Evolutionary conservation across 2,888 invertebrate species (phyloP), one percentile per base, ranked within the genome.

Genomic region (Caenorhabditis imperialis): DNA sequence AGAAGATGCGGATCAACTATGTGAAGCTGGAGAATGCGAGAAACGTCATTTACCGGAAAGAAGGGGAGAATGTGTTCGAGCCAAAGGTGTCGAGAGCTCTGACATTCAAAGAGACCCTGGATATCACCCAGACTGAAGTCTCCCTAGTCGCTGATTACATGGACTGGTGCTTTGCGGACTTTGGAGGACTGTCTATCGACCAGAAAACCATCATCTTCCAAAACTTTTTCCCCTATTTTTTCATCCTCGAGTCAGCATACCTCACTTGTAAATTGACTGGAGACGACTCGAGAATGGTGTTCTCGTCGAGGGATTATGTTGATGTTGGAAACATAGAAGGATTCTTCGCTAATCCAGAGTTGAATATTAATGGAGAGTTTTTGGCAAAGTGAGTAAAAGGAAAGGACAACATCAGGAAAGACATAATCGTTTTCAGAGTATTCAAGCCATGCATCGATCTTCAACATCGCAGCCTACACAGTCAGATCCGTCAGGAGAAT

Each of bases 361-460:
- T 44, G 3, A 51, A 51, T 25, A 51, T 61, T 8, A 44, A 44
- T 18, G 61, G 61, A 8, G 44, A 44, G 30, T 51, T 44, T 16
- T 23, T 61, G 14, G 61, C 61, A 23, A 44, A 51, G 54, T 63
- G 30, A 45, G 53, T 27, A 1, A n/a, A n/a, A n/a, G n/a, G n/a
- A n/a, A n/a, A n/a, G n/a, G n/a, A n/a, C n/a, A n/a, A n/a, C n/a
- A n/a, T n/a, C 3, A 7, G 6, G n/a, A 22, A 42, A 16, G 4
- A 3, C 14, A 7, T 0, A 0, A 6, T 16, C 14, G 1, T 4
- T 40, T 73, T 14, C 47, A 73, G 73, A 51, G 44, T 77, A 4
- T 74, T 77, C 44, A 48, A 70, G 20, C 71, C 73, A 3, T 63
- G 74, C 1, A 47, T 77, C 10, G 30, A 47, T 1, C 40, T 74